These are phyloP conservation scores for Todiramphus saurophagus DNA, from an alignment of 2,113 vertebrate species.

Conservation along the genomic window DNA sequence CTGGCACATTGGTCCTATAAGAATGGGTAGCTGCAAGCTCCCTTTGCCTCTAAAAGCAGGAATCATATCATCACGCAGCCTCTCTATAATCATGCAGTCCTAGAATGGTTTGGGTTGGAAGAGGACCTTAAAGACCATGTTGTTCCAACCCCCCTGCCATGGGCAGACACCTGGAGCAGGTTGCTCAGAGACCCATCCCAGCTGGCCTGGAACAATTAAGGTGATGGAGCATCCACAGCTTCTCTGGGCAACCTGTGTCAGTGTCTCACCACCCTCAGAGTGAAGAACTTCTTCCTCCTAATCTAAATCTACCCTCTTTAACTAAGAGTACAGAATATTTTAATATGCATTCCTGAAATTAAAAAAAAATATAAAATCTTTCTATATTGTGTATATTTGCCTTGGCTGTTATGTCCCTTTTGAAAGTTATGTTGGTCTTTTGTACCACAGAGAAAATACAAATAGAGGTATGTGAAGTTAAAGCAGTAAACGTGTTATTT, in stretches of 20 bases:
- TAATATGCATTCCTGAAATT: fast-evolving
- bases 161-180: neutral
- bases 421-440: neutral
- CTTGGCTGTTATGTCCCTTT: neutral
- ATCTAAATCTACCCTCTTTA: neutral
- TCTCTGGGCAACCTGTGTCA: neutral
- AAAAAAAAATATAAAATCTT: neutral
- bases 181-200: neutral
- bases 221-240: neutral
- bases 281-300: neutral
- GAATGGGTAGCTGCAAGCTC: neutral
- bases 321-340: neutral
- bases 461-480: neutral
- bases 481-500: neutral
- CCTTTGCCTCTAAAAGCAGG: neutral
- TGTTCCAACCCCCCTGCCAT: neutral
- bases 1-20: neutral
- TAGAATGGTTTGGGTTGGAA: neutral
- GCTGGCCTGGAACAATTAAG: neutral
- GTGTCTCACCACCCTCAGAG: neutral
- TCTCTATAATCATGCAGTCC: neutral
- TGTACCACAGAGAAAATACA: neutral
- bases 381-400: neutral
- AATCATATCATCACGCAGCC: neutral
- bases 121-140: neutral